Evolutionary conservation across 2,888 invertebrate species (phyloP), one percentile per base, ranked within the genome.

Genomic region (Seira sanloemensis): DNA sequence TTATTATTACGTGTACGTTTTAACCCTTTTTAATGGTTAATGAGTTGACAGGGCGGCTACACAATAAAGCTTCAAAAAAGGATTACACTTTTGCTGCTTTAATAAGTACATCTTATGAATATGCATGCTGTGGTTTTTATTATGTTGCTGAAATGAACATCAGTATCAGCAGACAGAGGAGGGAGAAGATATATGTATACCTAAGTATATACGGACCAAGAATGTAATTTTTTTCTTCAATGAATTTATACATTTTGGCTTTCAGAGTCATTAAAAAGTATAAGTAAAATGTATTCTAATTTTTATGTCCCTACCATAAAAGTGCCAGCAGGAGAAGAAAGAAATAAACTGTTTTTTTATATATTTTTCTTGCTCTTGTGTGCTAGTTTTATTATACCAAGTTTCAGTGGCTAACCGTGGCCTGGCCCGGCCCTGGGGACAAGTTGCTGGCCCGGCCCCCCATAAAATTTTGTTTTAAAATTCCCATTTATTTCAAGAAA

Each of bases 11-110:
- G 37, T 37, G 37, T 37, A 37, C 37, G 12, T 37, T 37, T 50
- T 68, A 24, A 50, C 23, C 77, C 46, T 19, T 16, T 26, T 68
- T 16, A 27, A 76, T 77, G 78, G 78, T 84, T 86, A 86, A 85
- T 88, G 86, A 86, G 85, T 87, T 86, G 88, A 88, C 87, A 87
- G 86, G 87, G 83, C 83, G 82, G 81, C 78, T 86, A 26, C 26
- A n/a, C n/a, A n/a, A n/a, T n/a, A 37, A 37, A 12, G 37, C 37
- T 37, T 37, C 37, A 37, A 37, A 37, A 37, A 37, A 37, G 37
- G n/a, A n/a, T 37, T 37, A 37, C 37, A 37, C 37, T 37, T 37
- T 37, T 37, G 5, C 37, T 37, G 12, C 37, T 37, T 9, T 12
- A 37, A n/a, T n/a, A n/a, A n/a, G n/a, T n/a, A n/a, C n/a, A 50